Conservation (phyloP, 2,113 vertebrate genomes). For the Cyanoramphus novaezelandiae region DNA sequence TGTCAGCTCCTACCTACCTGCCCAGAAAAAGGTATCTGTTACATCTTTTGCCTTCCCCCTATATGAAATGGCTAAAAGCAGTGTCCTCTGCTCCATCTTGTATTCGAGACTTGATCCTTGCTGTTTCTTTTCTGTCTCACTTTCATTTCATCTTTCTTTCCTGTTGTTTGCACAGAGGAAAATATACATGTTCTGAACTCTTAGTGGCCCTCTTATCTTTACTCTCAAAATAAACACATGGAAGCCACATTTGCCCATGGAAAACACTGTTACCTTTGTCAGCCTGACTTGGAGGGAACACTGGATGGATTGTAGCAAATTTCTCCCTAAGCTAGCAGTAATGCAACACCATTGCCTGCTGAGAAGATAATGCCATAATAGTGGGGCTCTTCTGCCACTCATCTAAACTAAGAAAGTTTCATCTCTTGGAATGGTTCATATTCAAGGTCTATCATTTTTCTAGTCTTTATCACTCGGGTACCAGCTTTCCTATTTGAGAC, state of each 20-base stretch:
- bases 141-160: not conserved
- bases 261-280: not conserved
- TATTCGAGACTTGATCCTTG: not conserved
- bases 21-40: not conserved
- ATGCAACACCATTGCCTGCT: not conserved
- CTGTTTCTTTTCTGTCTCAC: not conserved
- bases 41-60: not conserved
- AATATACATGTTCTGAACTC: not conserved
- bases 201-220: not conserved
- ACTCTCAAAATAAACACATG: not conserved
- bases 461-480: not conserved
- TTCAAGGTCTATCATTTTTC: not conserved
- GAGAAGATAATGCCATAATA: not conserved
- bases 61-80: not conserved
- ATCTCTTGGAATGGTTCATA: not conserved
- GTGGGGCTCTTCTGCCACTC: not conserved
- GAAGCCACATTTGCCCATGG: not conserved
- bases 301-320: not conserved
- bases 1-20: not conserved
- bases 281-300: fast-evolving
- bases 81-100: not conserved
- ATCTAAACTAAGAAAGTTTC: not conserved
- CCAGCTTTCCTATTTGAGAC: not conserved
- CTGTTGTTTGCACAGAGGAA: not conserved
- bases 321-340: not conserved